Evolutionary conservation across 2,113 vertebrate genomes (phyloP).

Genomic region (Terrapene triunguis): DNA sequence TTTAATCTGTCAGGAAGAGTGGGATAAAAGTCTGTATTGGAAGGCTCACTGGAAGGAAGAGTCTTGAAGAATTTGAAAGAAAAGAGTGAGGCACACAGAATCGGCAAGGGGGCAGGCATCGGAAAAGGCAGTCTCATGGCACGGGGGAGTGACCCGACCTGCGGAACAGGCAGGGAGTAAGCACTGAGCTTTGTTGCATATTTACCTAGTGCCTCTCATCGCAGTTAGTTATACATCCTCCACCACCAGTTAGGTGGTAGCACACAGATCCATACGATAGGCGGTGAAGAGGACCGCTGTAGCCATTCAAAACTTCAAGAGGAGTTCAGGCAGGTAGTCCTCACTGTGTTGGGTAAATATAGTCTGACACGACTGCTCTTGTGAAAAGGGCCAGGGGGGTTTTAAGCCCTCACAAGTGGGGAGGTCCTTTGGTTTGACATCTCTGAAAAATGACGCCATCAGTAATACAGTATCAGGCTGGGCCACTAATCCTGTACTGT

Average conservation of each 20-base stretch:
- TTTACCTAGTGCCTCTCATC: neutral
- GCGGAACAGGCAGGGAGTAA: neutral
- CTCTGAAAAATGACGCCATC: neutral
- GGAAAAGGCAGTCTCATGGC: neutral
- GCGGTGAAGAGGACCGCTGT: neutral
- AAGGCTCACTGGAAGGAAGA: neutral
- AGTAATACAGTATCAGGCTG: accelerated
- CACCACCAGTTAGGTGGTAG: neutral
- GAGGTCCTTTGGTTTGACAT: neutral
- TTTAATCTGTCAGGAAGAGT: neutral
- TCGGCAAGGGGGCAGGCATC: neutral
- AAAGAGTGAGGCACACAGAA: neutral
- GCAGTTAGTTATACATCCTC: accelerated
- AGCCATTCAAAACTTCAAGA: neutral
- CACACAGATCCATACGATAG: accelerated
- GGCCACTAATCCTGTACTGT: neutral
- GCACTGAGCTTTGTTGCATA: neutral
- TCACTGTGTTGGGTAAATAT: neutral
- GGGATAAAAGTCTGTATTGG: neutral
- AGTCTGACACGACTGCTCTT: neutral
- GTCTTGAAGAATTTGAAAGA: neutral
- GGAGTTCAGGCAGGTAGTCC: neutral
- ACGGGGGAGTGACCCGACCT: neutral
- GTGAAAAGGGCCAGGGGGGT: neutral
- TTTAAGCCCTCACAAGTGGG: neutral